Conservation (phyloP, 37 sponge, comb jelly and placozoan genomes). For the Aplysina aerophoba region DNA sequence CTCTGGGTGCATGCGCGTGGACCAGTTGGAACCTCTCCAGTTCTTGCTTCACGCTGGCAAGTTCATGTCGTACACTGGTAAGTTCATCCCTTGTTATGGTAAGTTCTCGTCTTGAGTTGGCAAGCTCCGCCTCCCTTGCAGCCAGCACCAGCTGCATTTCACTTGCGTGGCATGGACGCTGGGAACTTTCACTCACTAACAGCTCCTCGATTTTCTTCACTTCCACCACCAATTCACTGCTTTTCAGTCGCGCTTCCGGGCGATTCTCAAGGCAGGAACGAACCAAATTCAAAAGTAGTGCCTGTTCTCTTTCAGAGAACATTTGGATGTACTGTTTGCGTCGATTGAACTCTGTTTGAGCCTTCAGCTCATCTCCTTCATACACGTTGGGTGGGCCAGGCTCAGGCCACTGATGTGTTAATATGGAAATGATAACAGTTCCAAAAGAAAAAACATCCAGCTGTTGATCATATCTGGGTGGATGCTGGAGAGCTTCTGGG, state of each 20-base stretch:
- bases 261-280: not conserved
- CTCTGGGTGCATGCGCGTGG: too few relatives aligned
- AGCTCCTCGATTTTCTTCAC: not conserved
- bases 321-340: not conserved
- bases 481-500: not conserved
- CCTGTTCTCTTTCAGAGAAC: not conserved
- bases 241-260: not conserved
- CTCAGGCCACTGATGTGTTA: slow-evolving; percentile 18
- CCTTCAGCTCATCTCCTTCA: not conserved
- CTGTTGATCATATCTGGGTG: not conserved
- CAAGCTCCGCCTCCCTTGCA: too few relatives aligned
- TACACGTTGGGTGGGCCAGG: not conserved
- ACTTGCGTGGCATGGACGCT: not conserved
- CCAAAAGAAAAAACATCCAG: slow-evolving; percentile 33
- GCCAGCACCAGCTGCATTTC: too few relatives aligned
- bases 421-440: not conserved
- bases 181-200: not conserved
- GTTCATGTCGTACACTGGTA: too few relatives aligned
- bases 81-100: too few relatives aligned
- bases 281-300: not conserved
- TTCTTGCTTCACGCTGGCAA: too few relatives aligned
- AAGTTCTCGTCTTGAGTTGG: too few relatives aligned
- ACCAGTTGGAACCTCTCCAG: too few relatives aligned
- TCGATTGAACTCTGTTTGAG: slow-evolving; percentile 22
- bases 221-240: not conserved